Conservation (phyloP, 1,140 invertebrate genomes). For the Neocloeon triangulifer region DNA sequence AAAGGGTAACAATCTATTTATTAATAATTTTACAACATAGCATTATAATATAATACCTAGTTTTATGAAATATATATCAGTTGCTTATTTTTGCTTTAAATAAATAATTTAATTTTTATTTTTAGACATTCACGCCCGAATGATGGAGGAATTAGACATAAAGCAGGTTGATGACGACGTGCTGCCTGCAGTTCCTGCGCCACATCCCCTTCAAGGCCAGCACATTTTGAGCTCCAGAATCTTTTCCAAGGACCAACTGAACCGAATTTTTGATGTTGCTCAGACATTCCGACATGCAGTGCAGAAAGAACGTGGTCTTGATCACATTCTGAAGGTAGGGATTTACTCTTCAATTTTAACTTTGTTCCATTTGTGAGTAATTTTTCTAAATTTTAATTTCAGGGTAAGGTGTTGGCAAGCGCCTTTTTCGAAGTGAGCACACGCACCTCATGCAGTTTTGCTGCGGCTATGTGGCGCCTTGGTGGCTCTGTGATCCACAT, state of each 20-base stretch:
- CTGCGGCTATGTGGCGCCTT: conserved; percentile 84
- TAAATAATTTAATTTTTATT: too few relatives aligned
- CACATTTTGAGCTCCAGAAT: conserved; percentile 66
- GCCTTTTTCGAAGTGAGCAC: conserved; percentile 97
- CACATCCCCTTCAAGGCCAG: conserved; percentile 41
- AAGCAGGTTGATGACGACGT: conserved; percentile 8
- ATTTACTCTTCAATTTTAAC: too few relatives aligned
- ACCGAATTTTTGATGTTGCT: conserved; percentile 85
- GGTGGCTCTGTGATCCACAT: conserved; percentile 80
- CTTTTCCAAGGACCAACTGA: conserved; percentile 76
- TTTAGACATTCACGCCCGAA: too few relatives aligned
- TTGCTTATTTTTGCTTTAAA: too few relatives aligned
- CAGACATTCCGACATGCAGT: conserved; percentile 64
- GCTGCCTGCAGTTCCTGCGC: conserved; percentile 8
- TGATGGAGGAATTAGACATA: too few relatives aligned
- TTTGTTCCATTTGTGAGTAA: too few relatives aligned
- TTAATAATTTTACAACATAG: too few relatives aligned
- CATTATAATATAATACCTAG: too few relatives aligned
- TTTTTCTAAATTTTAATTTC: too few relatives aligned
- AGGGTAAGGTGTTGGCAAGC: conserved; percentile 85
- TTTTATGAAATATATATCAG: too few relatives aligned
- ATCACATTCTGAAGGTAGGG: conserved; percentile 69
- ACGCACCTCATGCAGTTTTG: conserved; percentile 86
- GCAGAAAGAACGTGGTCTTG: conserved; percentile 56
- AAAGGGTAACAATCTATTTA: too few relatives aligned